A percentile compares a stretch with the other conserved stretches of the same genome.
These are phyloP conservation scores for Drosophila tristis DNA, from an alignment of 1,140 invertebrate genomes.

Conservation along the genomic window DNA sequence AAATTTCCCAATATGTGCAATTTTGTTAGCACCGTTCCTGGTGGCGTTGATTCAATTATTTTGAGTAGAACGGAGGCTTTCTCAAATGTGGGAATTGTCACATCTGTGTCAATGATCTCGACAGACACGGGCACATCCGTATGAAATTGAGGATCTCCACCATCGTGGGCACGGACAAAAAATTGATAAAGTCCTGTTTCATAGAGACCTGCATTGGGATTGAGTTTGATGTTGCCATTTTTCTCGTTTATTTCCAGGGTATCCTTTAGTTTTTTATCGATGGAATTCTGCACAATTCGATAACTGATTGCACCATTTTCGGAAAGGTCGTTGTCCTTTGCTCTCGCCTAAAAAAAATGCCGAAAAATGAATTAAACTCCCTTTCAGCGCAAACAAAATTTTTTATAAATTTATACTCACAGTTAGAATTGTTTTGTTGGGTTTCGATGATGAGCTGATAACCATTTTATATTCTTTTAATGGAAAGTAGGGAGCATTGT, in stretches of 20 bases:
- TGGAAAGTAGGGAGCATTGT: slow-evolving; percentile 93
- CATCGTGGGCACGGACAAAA: slow-evolving; percentile 94
- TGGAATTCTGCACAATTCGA: slow-evolving; percentile 88
- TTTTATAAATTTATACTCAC: slow-evolving; percentile 83
- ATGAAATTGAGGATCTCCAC: slow-evolving; percentile 88
- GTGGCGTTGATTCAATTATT: slow-evolving; percentile 90
- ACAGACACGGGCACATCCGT: slow-evolving; percentile 92
- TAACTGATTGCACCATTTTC: slow-evolving; percentile 89
- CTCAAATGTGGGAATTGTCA: slow-evolving; percentile 90
- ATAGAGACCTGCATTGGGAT: slow-evolving; percentile 14
- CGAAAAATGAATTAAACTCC: neutral
- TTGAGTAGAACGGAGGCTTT: slow-evolving; percentile 91
- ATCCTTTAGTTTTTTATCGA: slow-evolving; percentile 86
- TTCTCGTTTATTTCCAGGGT: slow-evolving; percentile 88
- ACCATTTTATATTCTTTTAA: slow-evolving; percentile 92
- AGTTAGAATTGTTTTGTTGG: slow-evolving; percentile 88
- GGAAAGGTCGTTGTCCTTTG: slow-evolving; percentile 89
- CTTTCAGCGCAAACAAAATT: neutral
- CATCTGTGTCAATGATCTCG: slow-evolving; percentile 89
- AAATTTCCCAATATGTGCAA: slow-evolving; percentile 86
- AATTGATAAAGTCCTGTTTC: slow-evolving; percentile 87
- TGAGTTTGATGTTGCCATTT: slow-evolving; percentile 87
- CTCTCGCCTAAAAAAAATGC: slow-evolving; percentile 84
- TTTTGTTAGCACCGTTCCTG: slow-evolving; percentile 88
- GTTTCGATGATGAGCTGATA: slow-evolving; percentile 87